Evolutionary conservation across 1,140 invertebrate genomes (phyloP), one percentile per base, ranked within the genome.

Genomic region (Zaprionus camerounensis): DNA sequence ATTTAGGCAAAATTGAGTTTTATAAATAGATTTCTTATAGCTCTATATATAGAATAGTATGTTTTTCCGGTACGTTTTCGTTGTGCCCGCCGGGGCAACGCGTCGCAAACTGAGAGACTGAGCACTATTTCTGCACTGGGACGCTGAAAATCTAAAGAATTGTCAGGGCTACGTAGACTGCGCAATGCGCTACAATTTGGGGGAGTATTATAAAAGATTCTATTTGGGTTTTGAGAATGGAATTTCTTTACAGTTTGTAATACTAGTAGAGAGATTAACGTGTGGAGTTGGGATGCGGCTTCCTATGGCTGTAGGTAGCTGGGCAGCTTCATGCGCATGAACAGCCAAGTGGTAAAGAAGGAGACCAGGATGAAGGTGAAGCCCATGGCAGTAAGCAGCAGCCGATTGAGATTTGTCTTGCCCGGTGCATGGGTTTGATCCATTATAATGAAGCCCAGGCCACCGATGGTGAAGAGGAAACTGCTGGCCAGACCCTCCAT

Each of bases 241-340:
- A 13, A 24, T 2, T 62, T 55, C 5, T 4, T 38, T 70, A 56
- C 17, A 67, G 24, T 53, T 59, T 36, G 34, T 61, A 82, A 78
- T 75, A 85, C 69, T 71, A 56, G 67, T 31, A 85, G 62, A 78
- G 63, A 41, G 67, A 72, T 57, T 59, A 41, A 53, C 26, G 5
- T 53, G 11, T 34, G 6, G 2, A 11, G 12, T 28, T 13, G n/a
- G n/a, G 24, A 9, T 59, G 62, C 24, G 28, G 41, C 56, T 31
- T 15, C 26, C 67, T 91, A 91, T n/a, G 90, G 94, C 73, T 95
- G 95, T 71, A 96, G 90, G 88, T 96, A 96, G 44, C 95, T 95
- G 94, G 99, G 99, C 74, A 99, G 93, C 94, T 99, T 99, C 97
- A 99, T 99, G 88, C 97, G 95, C 98, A 99, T 99, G 91, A 99